Conservation (phyloP, 2,113 vertebrate genomes). For the Spermophilus dauricus region DNA sequence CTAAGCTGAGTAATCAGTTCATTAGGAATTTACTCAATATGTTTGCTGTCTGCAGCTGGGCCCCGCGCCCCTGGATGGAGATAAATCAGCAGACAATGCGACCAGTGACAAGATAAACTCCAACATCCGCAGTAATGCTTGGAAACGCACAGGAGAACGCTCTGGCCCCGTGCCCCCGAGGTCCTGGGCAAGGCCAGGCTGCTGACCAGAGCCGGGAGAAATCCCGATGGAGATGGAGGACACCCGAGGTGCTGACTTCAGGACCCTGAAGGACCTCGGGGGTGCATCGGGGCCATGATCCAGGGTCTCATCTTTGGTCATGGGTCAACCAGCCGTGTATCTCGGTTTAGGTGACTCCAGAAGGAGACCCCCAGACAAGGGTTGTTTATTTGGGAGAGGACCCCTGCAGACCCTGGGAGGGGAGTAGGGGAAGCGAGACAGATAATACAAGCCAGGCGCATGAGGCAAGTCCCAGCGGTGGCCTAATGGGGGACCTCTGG, state of each 20-base stretch:
- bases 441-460: neutral
- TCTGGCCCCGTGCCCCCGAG: neutral
- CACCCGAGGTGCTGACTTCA: neutral
- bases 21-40: slow-evolving; percentile 85
- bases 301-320: neutral
- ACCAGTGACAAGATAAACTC: slow-evolving; percentile 67
- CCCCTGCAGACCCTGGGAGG: neutral
- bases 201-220: neutral
- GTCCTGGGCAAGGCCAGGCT: neutral
- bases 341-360: neutral
- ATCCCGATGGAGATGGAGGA: neutral
- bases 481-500: neutral
- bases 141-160: neutral
- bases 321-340: fast-evolving
- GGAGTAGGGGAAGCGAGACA: fast-evolving
- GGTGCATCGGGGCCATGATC: neutral
- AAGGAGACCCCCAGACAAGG: neutral
- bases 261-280: neutral
- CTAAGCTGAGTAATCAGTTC: slow-evolving; percentile 87
- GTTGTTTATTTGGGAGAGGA: neutral
- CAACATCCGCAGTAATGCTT: neutral
- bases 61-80: slow-evolving; percentile 60
- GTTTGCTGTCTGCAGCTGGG: slow-evolving; percentile 78
- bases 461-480: neutral
- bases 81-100: slow-evolving; percentile 80